phyloP scores from a whole-genome alignment of 2,888 invertebrate genomes.

The Chirona hameri region DNA sequence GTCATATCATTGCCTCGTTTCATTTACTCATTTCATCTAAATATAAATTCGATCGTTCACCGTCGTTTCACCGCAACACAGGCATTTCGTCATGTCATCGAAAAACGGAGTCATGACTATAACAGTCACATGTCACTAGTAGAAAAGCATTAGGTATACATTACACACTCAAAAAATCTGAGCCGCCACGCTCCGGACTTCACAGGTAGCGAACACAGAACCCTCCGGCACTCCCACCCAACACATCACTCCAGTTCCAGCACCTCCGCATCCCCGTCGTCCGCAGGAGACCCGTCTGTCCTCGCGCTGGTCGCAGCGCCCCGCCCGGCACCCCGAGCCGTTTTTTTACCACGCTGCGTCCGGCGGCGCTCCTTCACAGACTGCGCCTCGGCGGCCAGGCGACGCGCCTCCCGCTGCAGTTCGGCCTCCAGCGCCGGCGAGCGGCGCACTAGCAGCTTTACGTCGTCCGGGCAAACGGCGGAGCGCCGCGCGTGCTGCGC shows the following conservation, averaged over 20 bases:
- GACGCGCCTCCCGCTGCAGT: neutral
- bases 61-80: too few relatives aligned
- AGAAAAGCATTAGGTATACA: too few relatives aligned
- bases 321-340: neutral
- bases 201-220: too few relatives aligned
- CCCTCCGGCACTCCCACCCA: neutral
- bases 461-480: conserved; percentile 61
- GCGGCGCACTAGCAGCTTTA: conserved; percentile 59
- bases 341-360: neutral
- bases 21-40: too few relatives aligned
- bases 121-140: too few relatives aligned
- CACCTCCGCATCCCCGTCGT: neutral
- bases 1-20: too few relatives aligned
- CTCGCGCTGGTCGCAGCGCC: neutral
- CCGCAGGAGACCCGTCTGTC: neutral
- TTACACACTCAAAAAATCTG: too few relatives aligned
- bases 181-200: too few relatives aligned
- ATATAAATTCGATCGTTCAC: too few relatives aligned
- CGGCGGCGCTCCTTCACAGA: neutral
- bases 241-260: neutral
- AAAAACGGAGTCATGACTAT: too few relatives aligned
- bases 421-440: conserved; percentile 55
- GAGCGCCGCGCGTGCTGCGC: conserved; percentile 63
- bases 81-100: too few relatives aligned
- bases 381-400: neutral